Percentiles rank a stretch among this genome's conserved stretches.
Evolutionary conservation across 1,140 invertebrate genomes (phyloP).

Genomic region (Araneus ventricosus): DNA sequence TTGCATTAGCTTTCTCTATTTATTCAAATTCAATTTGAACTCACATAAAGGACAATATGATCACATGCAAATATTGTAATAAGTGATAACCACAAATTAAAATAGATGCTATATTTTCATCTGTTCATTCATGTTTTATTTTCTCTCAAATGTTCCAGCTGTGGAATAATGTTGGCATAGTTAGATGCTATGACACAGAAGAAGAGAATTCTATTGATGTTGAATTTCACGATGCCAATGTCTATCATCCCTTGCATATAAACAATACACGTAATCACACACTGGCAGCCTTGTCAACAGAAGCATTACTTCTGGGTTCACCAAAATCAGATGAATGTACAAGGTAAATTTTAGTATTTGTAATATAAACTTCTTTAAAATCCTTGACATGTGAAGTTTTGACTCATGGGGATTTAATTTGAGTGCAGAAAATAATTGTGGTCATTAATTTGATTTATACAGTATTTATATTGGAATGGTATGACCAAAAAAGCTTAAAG

Average conservation of each 20-base stretch:
- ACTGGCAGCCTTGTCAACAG: slow-evolving; percentile 90
- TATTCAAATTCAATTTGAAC: no score
- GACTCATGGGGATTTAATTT: no score
- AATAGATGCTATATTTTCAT: not conserved
- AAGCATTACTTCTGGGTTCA: slow-evolving; percentile 90
- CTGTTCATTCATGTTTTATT: not conserved
- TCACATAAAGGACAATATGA: no score
- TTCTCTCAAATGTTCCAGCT: slow-evolving; percentile 80
- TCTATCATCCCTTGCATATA: slow-evolving; percentile 94
- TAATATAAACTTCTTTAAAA: no score
- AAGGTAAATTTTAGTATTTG: slow-evolving; percentile 80
- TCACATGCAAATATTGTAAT: no score
- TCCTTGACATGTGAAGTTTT: no score
- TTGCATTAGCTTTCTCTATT: not conserved
- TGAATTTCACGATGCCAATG: slow-evolving; percentile 94
- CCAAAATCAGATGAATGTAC: slow-evolving; percentile 82
- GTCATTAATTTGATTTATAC: no score
- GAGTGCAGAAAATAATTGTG: no score
- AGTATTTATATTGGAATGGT: no score
- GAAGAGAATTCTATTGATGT: slow-evolving; percentile 91
- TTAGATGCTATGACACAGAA: slow-evolving; percentile 87
- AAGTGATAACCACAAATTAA: no score
- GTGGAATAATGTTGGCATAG: slow-evolving; percentile 89
- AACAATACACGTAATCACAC: slow-evolving; percentile 89
- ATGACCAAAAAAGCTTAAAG: no score